These are phyloP conservation scores for Onthophagus taurus DNA, from an alignment of 1,140 invertebrate genomes.

Conservation along the genomic window DNA sequence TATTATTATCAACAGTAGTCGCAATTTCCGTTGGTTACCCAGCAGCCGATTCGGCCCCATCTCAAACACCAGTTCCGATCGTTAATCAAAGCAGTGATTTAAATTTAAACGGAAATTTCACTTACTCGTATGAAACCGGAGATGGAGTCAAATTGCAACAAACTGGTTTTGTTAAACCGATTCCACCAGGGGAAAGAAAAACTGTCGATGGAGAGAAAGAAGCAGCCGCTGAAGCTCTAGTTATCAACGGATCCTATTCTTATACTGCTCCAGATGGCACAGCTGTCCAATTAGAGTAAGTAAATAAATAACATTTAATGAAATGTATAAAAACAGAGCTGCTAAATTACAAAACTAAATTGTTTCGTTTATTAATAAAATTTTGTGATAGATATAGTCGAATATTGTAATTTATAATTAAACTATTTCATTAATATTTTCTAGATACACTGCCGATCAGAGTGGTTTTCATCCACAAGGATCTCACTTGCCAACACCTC, in stretches of 20 bases:
- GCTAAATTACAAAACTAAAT: no score
- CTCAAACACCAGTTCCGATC: conserved; percentile 39
- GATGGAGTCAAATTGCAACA: conserved; percentile 40
- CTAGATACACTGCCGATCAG: conserved; percentile 47
- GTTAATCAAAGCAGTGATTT: conserved; percentile 42
- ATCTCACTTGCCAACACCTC: conserved; percentile 43
- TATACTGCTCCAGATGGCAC: conserved; percentile 58
- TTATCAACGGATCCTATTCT: conserved; percentile 46
- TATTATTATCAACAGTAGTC: no score
- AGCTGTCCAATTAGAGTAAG: background rate
- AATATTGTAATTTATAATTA: no score
- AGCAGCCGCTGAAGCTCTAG: conserved; percentile 22
- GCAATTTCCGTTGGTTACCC: no score
- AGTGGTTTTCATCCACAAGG: conserved; percentile 50
- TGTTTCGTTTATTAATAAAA: no score
- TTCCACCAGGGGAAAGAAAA: background rate
- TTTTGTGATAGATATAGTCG: no score
- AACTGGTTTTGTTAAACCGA: conserved; percentile 19
- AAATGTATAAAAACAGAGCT: no score
- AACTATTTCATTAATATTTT: no score
- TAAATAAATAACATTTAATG: background rate
- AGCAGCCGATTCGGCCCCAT: background rate
- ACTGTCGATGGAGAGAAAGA: no score
- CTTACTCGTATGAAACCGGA: conserved; percentile 34
- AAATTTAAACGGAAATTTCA: conserved; percentile 44